Conservation (phyloP, 2,797 vertebrate genomes). For the Pantherophis vulpinus region DNA sequence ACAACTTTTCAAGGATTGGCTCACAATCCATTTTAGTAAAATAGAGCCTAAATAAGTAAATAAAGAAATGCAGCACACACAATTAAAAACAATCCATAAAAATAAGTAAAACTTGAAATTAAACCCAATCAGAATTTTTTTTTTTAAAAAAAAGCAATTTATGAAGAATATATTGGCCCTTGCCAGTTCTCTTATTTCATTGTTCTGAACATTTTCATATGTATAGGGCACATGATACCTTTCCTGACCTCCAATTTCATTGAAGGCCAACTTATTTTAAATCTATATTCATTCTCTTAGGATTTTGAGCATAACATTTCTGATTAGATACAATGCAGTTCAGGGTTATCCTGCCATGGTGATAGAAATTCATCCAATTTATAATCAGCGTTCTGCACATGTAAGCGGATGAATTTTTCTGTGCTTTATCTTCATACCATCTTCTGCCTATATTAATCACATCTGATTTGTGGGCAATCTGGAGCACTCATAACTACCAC, state of each 20-base stretch:
- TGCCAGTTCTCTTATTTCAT: neutral
- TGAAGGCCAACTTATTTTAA: slow-evolving; percentile 15
- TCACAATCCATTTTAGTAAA: neutral
- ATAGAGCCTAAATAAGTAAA: neutral
- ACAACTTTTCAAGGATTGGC: neutral
- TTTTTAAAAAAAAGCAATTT: neutral
- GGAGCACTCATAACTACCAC: slow-evolving; percentile 5
- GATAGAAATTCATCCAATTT: slow-evolving; percentile 37
- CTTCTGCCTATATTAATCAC: slow-evolving; percentile 28
- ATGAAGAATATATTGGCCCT: neutral
- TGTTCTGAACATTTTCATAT: neutral
- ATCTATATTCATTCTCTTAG: slow-evolving; percentile 32
- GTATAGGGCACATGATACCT: neutral
- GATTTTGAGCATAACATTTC: slow-evolving; percentile 39
- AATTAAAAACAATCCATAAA: neutral
- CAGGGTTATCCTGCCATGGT: slow-evolving; percentile 10
- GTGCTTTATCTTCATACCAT: slow-evolving; percentile 28
- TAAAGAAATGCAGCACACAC: neutral
- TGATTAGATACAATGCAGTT: slow-evolving; percentile 36
- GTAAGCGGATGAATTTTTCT: slow-evolving; percentile 16
- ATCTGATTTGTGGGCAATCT: slow-evolving; percentile 27
- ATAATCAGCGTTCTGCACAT: slow-evolving; percentile 22
- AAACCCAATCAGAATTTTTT: neutral
- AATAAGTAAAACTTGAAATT: neutral
- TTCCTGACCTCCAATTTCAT: slow-evolving; percentile 25